A percentile compares a stretch with the other conserved stretches of the same genome.
phyloP scores from a whole-genome alignment of 2,888 invertebrate genomes.

The Cosmopolites sordidus region DNA sequence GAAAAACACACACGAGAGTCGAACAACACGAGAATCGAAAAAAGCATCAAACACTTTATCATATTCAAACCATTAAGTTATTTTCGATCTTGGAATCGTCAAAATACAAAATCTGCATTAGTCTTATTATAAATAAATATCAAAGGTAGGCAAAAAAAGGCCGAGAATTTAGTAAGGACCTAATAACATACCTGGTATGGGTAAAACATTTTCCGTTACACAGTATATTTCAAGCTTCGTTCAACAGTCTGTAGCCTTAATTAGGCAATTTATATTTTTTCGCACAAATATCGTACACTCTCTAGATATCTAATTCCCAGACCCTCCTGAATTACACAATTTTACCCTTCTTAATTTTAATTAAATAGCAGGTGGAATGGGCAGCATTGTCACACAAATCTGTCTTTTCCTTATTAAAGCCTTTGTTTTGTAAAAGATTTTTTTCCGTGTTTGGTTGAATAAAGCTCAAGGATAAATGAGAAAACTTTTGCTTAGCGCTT shows the following conservation, averaged over 20 bases:
- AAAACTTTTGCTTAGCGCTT: background rate
- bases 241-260: background rate
- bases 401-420: conserved; percentile 16
- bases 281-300: conserved; percentile 4
- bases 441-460: background rate
- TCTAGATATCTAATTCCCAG: conserved; percentile 11
- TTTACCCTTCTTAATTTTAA: conserved; percentile 16
- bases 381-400: conserved; percentile 18
- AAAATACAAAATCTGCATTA: too few species aligned
- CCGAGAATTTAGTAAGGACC: too few species aligned
- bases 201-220: too few species aligned
- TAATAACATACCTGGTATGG: too few species aligned
- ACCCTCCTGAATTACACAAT: conserved; percentile 15
- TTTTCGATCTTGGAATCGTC: too few species aligned
- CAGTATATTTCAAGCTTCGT: too few species aligned
- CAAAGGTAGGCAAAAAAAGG: too few species aligned
- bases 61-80: too few species aligned
- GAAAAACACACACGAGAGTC: too few species aligned
- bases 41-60: too few species aligned
- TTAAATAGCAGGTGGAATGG: conserved; percentile 20
- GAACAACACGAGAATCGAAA: too few species aligned
- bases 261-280: conserved; percentile 12
- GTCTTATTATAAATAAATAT: too few species aligned
- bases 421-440: conserved; percentile 10
- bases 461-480: background rate